These are phyloP conservation scores for Magallana ariakensis DNA, from an alignment of 1,140 invertebrate species.

Conservation along the genomic window DNA sequence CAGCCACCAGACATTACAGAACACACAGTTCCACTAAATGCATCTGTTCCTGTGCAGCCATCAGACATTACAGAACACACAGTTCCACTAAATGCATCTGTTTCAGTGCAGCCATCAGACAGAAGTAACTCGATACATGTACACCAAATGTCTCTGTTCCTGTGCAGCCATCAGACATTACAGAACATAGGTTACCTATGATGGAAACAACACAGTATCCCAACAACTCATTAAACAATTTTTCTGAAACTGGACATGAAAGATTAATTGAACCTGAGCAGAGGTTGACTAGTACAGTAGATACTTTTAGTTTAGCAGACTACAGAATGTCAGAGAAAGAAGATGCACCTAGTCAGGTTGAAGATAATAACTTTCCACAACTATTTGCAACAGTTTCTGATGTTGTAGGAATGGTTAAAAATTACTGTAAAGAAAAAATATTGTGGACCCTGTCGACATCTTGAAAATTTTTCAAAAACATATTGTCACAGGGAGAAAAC, in stretches of 20 bases:
- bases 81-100: no score
- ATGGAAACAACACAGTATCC: neutral
- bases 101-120: no score
- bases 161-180: neutral
- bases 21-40: no score
- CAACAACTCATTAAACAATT: neutral
- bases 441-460: constrained; percentile 55
- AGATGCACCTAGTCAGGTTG: neutral
- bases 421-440: neutral
- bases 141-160: no score
- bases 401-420: neutral
- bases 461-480: constrained; percentile 47
- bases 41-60: neutral
- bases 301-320: neutral
- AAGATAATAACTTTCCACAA: neutral
- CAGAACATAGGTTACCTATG: neutral
- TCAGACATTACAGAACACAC: no score
- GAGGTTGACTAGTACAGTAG: neutral
- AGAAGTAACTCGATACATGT: no score
- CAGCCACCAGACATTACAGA: no score
- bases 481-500: constrained; percentile 45
- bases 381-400: neutral
- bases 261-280: neutral
- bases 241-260: neutral
- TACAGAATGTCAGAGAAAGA: neutral